A percentile compares a stretch with the other conserved stretches of the same genome.
Conservation (phyloP, 2,113 vertebrate genomes). For the Gobiocypris rarus region DNA sequence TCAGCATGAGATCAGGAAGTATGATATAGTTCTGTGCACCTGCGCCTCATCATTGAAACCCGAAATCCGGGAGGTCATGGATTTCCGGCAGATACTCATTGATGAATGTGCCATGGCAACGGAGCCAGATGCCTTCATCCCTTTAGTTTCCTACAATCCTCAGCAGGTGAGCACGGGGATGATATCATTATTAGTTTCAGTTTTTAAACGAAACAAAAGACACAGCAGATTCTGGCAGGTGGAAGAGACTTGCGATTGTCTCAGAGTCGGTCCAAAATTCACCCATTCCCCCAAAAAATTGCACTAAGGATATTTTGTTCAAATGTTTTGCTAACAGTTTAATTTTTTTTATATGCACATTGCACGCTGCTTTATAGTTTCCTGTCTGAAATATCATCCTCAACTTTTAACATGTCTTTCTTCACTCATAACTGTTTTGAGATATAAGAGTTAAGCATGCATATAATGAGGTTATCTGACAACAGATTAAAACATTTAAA, state of each 20-base stretch:
- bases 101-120: constrained; percentile 87
- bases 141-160: constrained; percentile 71
- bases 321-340: background rate
- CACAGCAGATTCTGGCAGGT: background rate
- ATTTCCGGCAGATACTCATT: constrained; percentile 75
- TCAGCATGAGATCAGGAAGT: constrained; percentile 50
- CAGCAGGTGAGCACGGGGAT: constrained; percentile 70
- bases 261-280: background rate
- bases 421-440: background rate
- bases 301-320: background rate
- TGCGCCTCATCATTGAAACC: constrained; percentile 62
- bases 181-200: background rate
- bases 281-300: background rate
- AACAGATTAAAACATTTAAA: background rate
- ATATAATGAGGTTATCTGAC: background rate
- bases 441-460: background rate
- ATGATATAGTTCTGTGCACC: constrained; percentile 80
- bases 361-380: too few species aligned
- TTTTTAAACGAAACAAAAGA: background rate
- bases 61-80: constrained; percentile 58
- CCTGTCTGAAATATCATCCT: background rate
- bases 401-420: background rate
- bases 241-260: background rate
- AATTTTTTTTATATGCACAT: too few species aligned
- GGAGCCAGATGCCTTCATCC: constrained; percentile 84